phyloP scores from a whole-genome alignment of 2,113 vertebrate species.

The Hippocampus comes region DNA sequence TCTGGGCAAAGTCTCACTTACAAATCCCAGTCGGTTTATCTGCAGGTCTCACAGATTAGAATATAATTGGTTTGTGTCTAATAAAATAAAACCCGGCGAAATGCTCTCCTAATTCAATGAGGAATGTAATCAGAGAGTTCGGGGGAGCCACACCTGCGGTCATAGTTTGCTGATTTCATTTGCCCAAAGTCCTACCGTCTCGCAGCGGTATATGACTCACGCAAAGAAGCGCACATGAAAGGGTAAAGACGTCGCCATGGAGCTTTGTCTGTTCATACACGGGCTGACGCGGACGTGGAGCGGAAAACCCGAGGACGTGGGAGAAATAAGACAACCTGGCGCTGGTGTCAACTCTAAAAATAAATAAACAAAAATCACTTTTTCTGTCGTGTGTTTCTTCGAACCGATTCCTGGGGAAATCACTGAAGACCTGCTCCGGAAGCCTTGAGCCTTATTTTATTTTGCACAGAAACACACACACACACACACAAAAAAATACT shows the following conservation, averaged over 20 bases:
- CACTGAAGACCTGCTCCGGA: neutral
- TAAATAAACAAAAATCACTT: neutral
- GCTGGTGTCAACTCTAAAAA: neutral
- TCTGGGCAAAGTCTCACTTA: constrained; percentile 13
- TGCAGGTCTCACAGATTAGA: constrained; percentile 18
- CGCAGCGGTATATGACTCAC: neutral
- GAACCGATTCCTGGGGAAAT: neutral
- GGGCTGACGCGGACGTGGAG: neutral
- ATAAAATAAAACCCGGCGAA: constrained; percentile 34
- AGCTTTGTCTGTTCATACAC: neutral
- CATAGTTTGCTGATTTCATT: constrained; percentile 15
- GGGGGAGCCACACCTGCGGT: constrained; percentile 3
- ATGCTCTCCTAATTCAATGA: constrained; percentile 39
- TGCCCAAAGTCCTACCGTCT: constrained; percentile 1
- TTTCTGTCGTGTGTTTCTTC: neutral
- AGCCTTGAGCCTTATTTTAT: neutral
- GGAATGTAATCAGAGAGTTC: constrained; percentile 13
- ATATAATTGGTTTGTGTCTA: constrained; percentile 41
- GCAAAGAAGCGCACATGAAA: constrained; percentile 1
- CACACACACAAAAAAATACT: neutral
- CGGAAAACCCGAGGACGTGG: neutral
- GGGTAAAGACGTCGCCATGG: neutral
- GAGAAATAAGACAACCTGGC: neutral
- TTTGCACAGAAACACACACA: neutral
- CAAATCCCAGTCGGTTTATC: constrained; percentile 11